A percentile compares a stretch with the other conserved stretches of the same genome.
These are phyloP conservation scores for Promerops cafer DNA, from an alignment of 2,113 vertebrate species.

Conservation along the genomic window DNA sequence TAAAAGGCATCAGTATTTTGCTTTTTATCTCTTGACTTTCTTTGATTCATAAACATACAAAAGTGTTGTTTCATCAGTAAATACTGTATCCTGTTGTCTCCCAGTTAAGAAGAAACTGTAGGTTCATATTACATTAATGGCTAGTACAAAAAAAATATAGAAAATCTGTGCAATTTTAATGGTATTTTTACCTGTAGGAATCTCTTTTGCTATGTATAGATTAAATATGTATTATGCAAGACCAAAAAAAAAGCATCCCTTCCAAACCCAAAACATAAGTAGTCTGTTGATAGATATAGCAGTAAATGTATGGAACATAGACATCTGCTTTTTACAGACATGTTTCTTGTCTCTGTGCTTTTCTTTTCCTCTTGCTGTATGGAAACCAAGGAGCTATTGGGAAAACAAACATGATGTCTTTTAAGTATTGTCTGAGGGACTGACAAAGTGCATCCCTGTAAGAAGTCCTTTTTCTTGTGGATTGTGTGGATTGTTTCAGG, in stretches of 20 bases:
- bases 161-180: background rate
- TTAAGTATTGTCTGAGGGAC: background rate
- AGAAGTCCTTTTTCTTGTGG: background rate
- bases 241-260: background rate
- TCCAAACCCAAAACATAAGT: background rate
- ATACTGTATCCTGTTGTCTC: background rate
- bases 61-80: background rate
- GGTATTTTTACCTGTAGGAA: background rate
- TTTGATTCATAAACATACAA: background rate
- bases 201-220: background rate
- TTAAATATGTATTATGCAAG: background rate
- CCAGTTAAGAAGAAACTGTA: background rate
- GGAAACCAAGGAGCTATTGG: background rate
- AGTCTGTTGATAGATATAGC: background rate
- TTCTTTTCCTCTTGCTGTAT: background rate
- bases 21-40: background rate
- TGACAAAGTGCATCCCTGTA: background rate
- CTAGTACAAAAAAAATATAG: background rate
- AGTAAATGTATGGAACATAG: background rate
- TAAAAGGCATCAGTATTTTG: background rate
- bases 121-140: background rate
- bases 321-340: background rate
- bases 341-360: background rate
- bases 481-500: background rate
- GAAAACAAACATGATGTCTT: background rate